These are phyloP conservation scores for Neuroscelio doddi DNA, from an alignment of 2,888 invertebrate species.

Conservation along the genomic window DNA sequence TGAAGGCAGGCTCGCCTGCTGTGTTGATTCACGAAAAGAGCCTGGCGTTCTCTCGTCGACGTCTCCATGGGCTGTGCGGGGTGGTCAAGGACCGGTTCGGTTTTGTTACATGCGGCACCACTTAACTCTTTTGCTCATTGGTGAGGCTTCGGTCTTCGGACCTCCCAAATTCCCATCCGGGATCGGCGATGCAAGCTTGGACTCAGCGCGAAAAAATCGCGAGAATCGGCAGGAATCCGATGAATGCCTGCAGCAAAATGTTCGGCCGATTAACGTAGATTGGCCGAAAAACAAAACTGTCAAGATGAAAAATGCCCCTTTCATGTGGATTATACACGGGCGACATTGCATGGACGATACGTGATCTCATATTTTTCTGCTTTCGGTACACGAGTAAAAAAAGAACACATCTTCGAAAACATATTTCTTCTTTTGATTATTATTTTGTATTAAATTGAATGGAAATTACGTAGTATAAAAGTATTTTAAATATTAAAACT, in stretches of 20 bases:
- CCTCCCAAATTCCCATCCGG: conserved; percentile 8
- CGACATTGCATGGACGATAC: neutral
- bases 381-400: neutral
- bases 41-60: conserved; percentile 24
- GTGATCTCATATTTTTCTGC: conserved; percentile 3
- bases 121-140: conserved; percentile 5
- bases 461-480: too few species aligned
- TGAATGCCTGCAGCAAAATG: conserved; percentile 21
- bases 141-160: neutral
- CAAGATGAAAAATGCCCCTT: conserved; percentile 7
- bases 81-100: conserved; percentile 3
- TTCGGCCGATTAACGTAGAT: conserved; percentile 21
- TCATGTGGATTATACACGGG: conserved; percentile 1
- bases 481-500: too few species aligned
- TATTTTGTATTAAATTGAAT: too few species aligned
- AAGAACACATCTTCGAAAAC: too few species aligned
- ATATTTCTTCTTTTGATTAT: too few species aligned
- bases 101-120: conserved; percentile 5
- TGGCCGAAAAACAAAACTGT: conserved; percentile 22
- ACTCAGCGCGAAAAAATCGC: conserved; percentile 26
- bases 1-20: conserved; percentile 54
- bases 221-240: conserved; percentile 29
- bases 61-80: neutral
- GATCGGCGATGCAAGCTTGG: too few species aligned
- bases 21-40: conserved; percentile 51